phyloP scores from a whole-genome alignment of 1,140 invertebrate species.

The Magallana gigas region DNA sequence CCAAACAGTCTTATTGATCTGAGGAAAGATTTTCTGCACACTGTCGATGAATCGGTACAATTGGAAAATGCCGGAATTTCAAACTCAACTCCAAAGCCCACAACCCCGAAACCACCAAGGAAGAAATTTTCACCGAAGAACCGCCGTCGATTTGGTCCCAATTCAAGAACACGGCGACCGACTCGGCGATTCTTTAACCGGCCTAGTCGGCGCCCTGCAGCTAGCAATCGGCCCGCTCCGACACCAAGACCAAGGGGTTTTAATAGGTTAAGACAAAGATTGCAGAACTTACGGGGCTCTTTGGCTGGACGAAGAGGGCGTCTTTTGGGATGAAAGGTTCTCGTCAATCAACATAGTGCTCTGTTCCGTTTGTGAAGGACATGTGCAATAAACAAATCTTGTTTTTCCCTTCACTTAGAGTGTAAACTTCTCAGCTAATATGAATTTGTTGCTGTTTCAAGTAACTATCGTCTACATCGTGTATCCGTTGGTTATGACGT shows the following conservation, averaged over 20 bases:
- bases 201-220: too few relatives aligned
- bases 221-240: too few relatives aligned
- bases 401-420: not conserved
- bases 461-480: not conserved
- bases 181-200: too few relatives aligned
- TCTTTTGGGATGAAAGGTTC: too few relatives aligned
- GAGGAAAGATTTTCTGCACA: not conserved
- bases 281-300: too few relatives aligned
- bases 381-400: not conserved
- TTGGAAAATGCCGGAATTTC: not conserved
- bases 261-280: too few relatives aligned
- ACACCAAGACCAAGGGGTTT: too few relatives aligned
- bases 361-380: not conserved
- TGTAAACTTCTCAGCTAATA: not conserved
- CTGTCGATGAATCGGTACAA: not conserved
- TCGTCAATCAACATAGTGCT: not conserved
- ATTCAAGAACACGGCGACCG: too few relatives aligned
- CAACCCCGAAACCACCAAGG: too few relatives aligned
- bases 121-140: too few relatives aligned
- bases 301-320: too few relatives aligned
- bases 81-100: not conserved
- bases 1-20: not conserved
- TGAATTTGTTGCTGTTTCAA: not conserved
- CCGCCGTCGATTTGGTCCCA: too few relatives aligned
- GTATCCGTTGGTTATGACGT: not conserved